These are phyloP conservation scores for Oncorhynchus masou DNA, from an alignment of 2,113 vertebrate genomes.

Conservation along the genomic window DNA sequence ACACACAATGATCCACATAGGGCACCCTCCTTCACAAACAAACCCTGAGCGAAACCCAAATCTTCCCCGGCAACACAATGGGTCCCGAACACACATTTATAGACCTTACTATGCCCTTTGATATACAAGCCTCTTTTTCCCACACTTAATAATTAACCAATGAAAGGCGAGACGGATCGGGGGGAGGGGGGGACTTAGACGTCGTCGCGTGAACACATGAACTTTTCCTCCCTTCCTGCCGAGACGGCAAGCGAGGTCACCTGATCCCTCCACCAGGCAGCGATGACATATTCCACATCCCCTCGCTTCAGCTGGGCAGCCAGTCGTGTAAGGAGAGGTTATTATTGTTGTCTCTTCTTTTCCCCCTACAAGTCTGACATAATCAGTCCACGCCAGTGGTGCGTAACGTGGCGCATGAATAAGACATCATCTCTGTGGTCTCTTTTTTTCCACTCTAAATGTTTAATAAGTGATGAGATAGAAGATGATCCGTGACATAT, in stretches of 20 bases:
- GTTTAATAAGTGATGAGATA: conserved; percentile 33
- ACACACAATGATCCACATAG: too few relatives aligned
- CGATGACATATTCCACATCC: conserved; percentile 14
- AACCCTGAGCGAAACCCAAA: conserved; percentile 25
- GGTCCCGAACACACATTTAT: neutral
- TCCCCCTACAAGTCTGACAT: conserved; percentile 22
- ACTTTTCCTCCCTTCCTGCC: conserved; percentile 31
- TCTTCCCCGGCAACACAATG: conserved; percentile 8
- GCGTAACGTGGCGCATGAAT: neutral
- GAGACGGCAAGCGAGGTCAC: conserved; percentile 2
- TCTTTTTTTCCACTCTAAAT: conserved; percentile 41
- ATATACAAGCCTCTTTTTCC: conserved; percentile 29
- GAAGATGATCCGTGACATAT: conserved; percentile 2
- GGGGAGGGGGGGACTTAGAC: neutral
- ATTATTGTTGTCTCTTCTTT: conserved; percentile 4
- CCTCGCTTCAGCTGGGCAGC: neutral
- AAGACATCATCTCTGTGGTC: neutral
- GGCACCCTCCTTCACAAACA: neutral
- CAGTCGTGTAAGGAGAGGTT: conserved; percentile 12
- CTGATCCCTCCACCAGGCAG: conserved; percentile 3
- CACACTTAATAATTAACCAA: conserved; percentile 42
- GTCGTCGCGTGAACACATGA: conserved; percentile 8
- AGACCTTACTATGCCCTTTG: conserved; percentile 12
- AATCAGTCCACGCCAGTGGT: neutral
- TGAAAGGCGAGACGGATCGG: conserved; percentile 9